Conservation (phyloP, 1,140 invertebrate species). For the Stegodyphus mimosarum region DNA sequence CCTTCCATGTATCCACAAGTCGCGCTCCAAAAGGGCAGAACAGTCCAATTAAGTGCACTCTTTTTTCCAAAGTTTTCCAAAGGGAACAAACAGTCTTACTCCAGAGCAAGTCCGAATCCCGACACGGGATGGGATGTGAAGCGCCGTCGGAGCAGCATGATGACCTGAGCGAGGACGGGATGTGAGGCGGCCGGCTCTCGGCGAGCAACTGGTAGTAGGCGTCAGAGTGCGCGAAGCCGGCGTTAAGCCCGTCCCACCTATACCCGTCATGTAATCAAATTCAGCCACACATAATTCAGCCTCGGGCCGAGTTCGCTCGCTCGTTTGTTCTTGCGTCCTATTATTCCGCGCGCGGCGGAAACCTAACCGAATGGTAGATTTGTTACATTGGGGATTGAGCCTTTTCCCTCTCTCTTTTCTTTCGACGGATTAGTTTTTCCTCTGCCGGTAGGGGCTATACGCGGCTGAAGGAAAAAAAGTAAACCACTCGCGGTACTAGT, state of each 20-base stretch:
- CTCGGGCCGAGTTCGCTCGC: slow-evolving; percentile 33
- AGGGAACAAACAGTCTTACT: too few relatives aligned
- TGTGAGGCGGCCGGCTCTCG: slow-evolving; percentile 33
- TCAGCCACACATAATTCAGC: slow-evolving; percentile 53
- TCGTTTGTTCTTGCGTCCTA: slow-evolving; percentile 45
- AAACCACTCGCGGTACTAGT: too few relatives aligned
- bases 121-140: background rate
- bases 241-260: slow-evolving; percentile 31
- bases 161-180: slow-evolving; percentile 2
- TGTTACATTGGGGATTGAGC: too few relatives aligned
- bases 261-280: slow-evolving; percentile 53
- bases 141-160: background rate
- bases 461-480: too few relatives aligned
- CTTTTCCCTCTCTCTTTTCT: too few relatives aligned
- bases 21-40: background rate
- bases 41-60: background rate
- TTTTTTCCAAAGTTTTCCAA: background rate
- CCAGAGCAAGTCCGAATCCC: too few relatives aligned
- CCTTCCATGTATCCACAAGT: background rate
- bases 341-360: slow-evolving; percentile 6
- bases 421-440: too few relatives aligned
- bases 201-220: slow-evolving; percentile 55
- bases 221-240: slow-evolving; percentile 31
- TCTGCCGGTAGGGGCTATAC: too few relatives aligned
- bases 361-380: too few relatives aligned